phyloP scores from a whole-genome alignment of 1,140 invertebrate species.

The Oscheius sp. region DNA sequence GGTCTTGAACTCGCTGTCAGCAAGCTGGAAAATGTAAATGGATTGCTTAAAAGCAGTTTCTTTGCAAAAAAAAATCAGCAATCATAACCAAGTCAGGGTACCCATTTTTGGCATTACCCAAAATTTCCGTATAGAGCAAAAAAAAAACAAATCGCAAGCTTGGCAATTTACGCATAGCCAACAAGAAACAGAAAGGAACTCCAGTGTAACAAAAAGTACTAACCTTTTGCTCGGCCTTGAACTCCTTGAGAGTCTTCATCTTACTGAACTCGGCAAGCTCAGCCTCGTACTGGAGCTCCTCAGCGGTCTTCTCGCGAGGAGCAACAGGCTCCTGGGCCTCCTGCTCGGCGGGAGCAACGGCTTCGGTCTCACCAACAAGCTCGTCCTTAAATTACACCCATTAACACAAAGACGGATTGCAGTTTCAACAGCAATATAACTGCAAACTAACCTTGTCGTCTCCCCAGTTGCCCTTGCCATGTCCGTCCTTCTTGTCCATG shows the following conservation, averaged over 20 bases:
- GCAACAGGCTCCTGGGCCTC: constrained; percentile 33
- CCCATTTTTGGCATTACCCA: neutral
- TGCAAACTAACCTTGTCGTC: constrained; percentile 19
- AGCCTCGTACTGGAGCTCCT: constrained; percentile 38
- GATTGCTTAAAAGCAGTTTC: neutral
- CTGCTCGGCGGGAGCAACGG: constrained; percentile 31
- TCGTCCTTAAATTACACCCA: constrained; percentile 16
- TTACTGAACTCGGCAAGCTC: constrained; percentile 22
- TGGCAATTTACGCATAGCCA: no score
- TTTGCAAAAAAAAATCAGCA: neutral
- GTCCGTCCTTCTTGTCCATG: constrained; percentile 45
- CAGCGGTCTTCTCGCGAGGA: constrained; percentile 43
- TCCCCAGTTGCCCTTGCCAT: constrained; percentile 48
- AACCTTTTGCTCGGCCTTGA: constrained; percentile 32
- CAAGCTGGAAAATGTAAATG: constrained; percentile 22
- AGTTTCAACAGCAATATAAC: neutral
- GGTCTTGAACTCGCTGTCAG: constrained; percentile 38
- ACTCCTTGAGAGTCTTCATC: constrained; percentile 44
- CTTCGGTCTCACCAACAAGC: constrained; percentile 30
- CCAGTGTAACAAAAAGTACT: no score
- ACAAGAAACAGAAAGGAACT: no score
- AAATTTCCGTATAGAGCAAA: constrained; percentile 7
- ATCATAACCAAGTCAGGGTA: neutral
- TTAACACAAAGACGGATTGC: neutral
- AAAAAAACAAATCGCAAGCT: no score